phyloP scores from a whole-genome alignment of 2,888 invertebrate genomes.

The Pseudoips prasinana region DNA sequence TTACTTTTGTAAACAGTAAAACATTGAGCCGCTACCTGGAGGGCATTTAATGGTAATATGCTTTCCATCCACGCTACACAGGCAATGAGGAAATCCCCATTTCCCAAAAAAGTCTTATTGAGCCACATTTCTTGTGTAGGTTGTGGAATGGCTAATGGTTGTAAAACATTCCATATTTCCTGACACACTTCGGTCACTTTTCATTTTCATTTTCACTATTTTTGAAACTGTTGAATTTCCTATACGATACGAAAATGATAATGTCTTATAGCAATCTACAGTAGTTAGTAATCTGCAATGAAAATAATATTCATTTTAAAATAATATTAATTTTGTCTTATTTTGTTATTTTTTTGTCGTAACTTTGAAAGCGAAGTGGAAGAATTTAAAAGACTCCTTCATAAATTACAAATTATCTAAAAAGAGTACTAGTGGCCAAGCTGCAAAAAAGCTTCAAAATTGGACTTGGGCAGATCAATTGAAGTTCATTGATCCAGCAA shows the following conservation, averaged over 20 bases:
- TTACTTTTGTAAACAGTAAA: constrained; percentile 11
- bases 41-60: too few species aligned
- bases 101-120: constrained; percentile 7
- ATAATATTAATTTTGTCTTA: constrained; percentile 1
- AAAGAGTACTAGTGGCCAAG: constrained; percentile 1
- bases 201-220: too few species aligned
- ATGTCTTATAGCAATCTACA: constrained; percentile 9
- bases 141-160: constrained; percentile 10
- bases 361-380: constrained; percentile 8
- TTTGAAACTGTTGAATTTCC: constrained; percentile 12
- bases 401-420: constrained; percentile 2
- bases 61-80: constrained; percentile 18
- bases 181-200: constrained; percentile 12
- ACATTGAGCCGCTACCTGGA: constrained; percentile 10
- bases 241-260: constrained; percentile 11
- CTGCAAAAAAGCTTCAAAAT: constrained; percentile 13
- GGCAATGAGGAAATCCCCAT: constrained; percentile 22
- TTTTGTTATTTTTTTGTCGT: constrained; percentile 5
- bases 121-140: constrained; percentile 18
- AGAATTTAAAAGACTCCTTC: constrained; percentile 7
- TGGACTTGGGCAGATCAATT: constrained; percentile 19
- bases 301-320: constrained; percentile 4
- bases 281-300: constrained; percentile 15
- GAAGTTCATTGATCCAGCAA: constrained; percentile 18
- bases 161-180: constrained; percentile 16